phyloP scores from a whole-genome alignment of 1,140 invertebrate genomes.

The Aphidius ervi region DNA sequence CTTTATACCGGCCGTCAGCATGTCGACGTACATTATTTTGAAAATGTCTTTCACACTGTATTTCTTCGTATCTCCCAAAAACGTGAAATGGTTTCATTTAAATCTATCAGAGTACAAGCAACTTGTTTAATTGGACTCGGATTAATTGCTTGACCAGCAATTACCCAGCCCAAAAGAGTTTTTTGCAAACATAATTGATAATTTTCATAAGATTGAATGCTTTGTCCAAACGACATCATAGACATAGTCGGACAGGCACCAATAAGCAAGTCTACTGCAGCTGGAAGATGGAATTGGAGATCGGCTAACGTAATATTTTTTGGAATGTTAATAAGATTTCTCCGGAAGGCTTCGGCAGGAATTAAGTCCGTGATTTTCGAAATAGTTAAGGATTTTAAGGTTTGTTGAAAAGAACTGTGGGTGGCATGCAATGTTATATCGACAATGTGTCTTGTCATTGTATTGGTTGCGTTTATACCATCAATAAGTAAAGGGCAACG shows the following conservation, averaged over 20 bases:
- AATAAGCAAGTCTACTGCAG: slow-evolving; percentile 24
- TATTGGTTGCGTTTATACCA: neutral
- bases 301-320: slow-evolving; percentile 24
- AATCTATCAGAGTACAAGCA: slow-evolving; percentile 16
- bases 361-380: slow-evolving; percentile 20
- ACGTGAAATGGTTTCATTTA: slow-evolving; percentile 5
- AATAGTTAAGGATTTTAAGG: slow-evolving; percentile 22
- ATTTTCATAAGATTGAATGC: slow-evolving; percentile 4
- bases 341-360: slow-evolving; percentile 21
- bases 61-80: slow-evolving; percentile 30
- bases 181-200: slow-evolving; percentile 29
- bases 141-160: slow-evolving; percentile 8
- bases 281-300: slow-evolving; percentile 25
- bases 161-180: too few relatives aligned
- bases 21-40: slow-evolving; percentile 22
- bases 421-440: neutral
- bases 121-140: neutral
- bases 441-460: neutral
- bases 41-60: slow-evolving; percentile 29
- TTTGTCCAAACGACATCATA: slow-evolving; percentile 25
- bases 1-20: slow-evolving; percentile 27
- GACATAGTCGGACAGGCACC: slow-evolving; percentile 25
- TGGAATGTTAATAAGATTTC: slow-evolving; percentile 25
- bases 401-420: slow-evolving; percentile 18
- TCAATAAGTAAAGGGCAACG: neutral